Evolutionary conservation across 1,140 invertebrate genomes (phyloP), one percentile per base, ranked within the genome.

Genomic region (Drosophila lowei): DNA sequence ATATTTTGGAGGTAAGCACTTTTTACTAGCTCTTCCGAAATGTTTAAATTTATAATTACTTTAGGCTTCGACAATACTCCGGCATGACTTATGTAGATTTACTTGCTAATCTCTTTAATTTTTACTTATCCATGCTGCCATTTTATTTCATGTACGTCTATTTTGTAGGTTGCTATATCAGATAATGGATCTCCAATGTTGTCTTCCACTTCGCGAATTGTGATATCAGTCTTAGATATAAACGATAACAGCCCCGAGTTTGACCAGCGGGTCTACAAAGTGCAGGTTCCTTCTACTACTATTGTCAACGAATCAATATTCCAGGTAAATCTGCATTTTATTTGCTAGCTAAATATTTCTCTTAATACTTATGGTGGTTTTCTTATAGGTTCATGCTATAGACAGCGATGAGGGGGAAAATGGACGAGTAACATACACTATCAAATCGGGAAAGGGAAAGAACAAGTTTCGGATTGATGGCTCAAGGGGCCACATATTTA

Each of bases 171-270:
- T 30, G 93, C 95, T 42, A 95, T 97, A 25, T 95, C 93, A 59
- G 97, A 99, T 92, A 95, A 96, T 91, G 96, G 95, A 41, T 91
- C 84, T 1, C 96, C 96, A 13, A 84, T 93, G 5, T 92, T 98
- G 56, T 95, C 95, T 3, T 97, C 97, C 4, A 96, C 95, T 3
- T 97, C 96, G 11, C 94, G 96, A 64, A 95, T 99, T 34, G 94
- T 97, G 23, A 94, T 99, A 43, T 93, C 94, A 56, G 95, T 99
- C 7, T 92, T 94, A 18, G 97, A 98, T 92, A 92, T 96, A 61
- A 98, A 98, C 92, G 97, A 98, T 91, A 94, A 96, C 85, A 93
- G 93, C 43, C 97, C 96, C 0, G 93, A 94, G 74, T 98, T 98
- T 91, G 94, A 95, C 75, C 95, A 97, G 81, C 94, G 94, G 55